Base-by-base conservation (phyloP, 2,888 invertebrate species). In the Epirrhoe alternata region DNA sequence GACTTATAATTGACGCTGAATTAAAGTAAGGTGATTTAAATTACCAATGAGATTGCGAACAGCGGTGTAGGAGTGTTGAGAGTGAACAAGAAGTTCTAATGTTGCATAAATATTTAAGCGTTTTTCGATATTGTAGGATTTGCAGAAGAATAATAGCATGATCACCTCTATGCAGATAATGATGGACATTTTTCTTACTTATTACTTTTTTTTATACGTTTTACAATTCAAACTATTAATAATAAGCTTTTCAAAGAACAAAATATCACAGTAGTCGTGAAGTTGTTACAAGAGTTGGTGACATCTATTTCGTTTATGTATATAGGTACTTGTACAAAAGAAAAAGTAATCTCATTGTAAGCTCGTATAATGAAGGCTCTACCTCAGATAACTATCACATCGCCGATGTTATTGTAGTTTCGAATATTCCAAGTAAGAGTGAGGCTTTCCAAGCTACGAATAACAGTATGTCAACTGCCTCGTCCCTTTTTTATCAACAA, bases 401-500 rank as follows among this genome's bases (percentile, higher is more conserved):
- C 61, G 31, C 31, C 57, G 17, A 45, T 56, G 33, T 24, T 14
- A 45, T 30, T 45, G 45, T 16, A 17, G 35, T 53, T 49, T 16
- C 8, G 49, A 58, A 42, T 56, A 62, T 33, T 30, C 31, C 6
- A 12, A 47, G 8, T 47, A 12, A 52, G 38, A 51, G 61, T 56
- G 61, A 58, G 30, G 51, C 17, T 49, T 45, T 38, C 30, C 30
- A 56, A 50, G 61, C 51, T 69, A 38, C 63, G 61, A 71, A 71
- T 66, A 66, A 65, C 63, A 64, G 61, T 57, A 55, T 45, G 58
- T 67, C 66, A 66, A 64, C 59, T 33, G 57, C 68, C 60, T 53
- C 61, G 68, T 65, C 66, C 71, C 68, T 71, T 69, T 73, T 70
- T 69, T 65, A 68, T 64, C 65, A 68, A 69, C 71, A 70, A 72